A percentile compares a stretch with the other conserved stretches of the same genome.
Evolutionary conservation across 2,797 vertebrate genomes (phyloP).

Genomic region (Periparus ater): DNA sequence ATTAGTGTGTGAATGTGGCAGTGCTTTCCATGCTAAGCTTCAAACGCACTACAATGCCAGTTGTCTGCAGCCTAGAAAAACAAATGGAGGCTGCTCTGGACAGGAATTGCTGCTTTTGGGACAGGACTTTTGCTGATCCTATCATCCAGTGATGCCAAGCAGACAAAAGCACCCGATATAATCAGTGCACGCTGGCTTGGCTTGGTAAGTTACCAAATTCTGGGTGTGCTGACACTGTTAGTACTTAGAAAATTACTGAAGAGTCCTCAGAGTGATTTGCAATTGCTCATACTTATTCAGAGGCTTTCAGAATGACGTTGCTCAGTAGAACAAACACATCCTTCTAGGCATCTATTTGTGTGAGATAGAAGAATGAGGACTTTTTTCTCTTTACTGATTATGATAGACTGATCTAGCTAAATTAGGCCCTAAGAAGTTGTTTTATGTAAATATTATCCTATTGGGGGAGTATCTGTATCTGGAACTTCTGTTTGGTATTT

Average conservation of each 20-base stretch:
- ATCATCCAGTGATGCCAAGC: neutral
- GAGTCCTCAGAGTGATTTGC: neutral
- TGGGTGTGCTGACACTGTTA: neutral
- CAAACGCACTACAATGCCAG: neutral
- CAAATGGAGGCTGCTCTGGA: neutral
- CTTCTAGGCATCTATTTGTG: neutral
- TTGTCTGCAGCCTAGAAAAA: conserved; percentile 19
- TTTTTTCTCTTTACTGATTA: neutral
- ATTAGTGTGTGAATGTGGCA: conserved; percentile 51
- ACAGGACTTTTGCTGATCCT: conserved; percentile 4
- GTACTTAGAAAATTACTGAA: neutral
- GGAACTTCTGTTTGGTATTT: neutral
- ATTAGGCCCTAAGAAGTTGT: neutral
- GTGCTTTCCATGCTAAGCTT: conserved; percentile 47
- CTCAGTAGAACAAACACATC: neutral
- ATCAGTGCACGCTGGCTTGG: fast-evolving
- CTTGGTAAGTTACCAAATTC: neutral
- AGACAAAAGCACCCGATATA: neutral
- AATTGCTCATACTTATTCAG: neutral
- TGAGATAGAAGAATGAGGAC: neutral
- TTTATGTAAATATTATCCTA: neutral
- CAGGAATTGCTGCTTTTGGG: neutral
- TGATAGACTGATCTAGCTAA: neutral
- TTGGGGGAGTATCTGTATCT: neutral
- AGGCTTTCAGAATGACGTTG: neutral